Evolutionary conservation across 2,888 invertebrate genomes (phyloP).

Genomic region (Aspidapion aeneum): DNA sequence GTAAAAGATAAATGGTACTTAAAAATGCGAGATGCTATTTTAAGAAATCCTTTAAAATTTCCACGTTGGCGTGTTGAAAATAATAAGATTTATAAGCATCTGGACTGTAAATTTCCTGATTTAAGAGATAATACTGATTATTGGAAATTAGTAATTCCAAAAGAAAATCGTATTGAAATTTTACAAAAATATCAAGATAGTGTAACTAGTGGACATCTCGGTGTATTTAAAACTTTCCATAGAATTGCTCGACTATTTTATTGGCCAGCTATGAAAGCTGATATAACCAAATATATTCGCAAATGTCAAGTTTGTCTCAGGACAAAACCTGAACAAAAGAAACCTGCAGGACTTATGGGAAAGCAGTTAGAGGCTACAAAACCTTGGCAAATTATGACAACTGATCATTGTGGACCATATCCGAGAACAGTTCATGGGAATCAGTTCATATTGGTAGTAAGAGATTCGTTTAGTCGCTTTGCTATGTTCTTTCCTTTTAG

Average conservation of each 20-base stretch:
- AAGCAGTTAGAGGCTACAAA: not conserved
- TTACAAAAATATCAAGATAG: too few relatives aligned
- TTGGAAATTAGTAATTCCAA: too few relatives aligned
- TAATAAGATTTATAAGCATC: too few relatives aligned
- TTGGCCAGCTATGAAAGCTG: constrained; percentile 28
- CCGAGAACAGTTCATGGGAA: constrained; percentile 14
- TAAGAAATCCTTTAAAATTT: too few relatives aligned
- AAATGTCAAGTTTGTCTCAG: constrained; percentile 25
- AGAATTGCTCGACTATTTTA: constrained; percentile 20
- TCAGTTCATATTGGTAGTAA: constrained; percentile 17
- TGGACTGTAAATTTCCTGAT: too few relatives aligned
- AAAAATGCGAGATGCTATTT: too few relatives aligned
- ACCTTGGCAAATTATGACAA: constrained; percentile 22
- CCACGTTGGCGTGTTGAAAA: too few relatives aligned
- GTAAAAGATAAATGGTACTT: too few relatives aligned
- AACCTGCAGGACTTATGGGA: constrained; percentile 25
- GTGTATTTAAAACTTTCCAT: constrained; percentile 26
- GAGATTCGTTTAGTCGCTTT: constrained; percentile 19
- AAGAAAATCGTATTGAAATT: too few relatives aligned
- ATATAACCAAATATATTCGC: constrained; percentile 26
- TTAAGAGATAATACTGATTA: too few relatives aligned
- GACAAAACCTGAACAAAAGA: constrained; percentile 24
- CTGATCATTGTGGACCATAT: constrained; percentile 26
- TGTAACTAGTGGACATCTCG: too few relatives aligned
- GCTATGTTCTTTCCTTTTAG: constrained; percentile 17